A percentile compares a stretch with the other conserved stretches of the same genome.
Conservation (phyloP, 2,888 invertebrate species). For the Bembecia ichneumoniformis region DNA sequence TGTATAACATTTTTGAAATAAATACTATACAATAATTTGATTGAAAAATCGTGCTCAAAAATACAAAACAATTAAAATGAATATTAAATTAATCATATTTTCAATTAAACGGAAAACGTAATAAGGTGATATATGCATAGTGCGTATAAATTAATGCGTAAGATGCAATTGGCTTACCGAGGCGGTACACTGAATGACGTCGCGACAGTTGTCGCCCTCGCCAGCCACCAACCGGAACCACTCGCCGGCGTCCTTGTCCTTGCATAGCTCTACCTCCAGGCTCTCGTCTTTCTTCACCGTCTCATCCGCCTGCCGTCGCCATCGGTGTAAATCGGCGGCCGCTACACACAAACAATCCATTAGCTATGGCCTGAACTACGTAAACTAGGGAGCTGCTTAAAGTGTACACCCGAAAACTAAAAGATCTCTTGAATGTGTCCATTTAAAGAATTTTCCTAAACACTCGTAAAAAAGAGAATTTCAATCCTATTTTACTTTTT, state of each 20-base stretch:
- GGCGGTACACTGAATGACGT: conserved; percentile 95
- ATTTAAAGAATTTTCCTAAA: no score
- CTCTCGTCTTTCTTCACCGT: conserved; percentile 85
- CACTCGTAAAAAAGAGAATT: no score
- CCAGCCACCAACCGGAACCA: conserved; percentile 93
- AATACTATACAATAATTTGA: no score
- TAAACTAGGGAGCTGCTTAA: no score
- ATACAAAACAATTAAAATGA: no score
- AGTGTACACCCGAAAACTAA: no score
- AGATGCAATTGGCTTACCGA: conserved; percentile 75
- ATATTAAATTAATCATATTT: no score
- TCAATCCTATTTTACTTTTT: no score
- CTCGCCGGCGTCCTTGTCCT: conserved; percentile 95
- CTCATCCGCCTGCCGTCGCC: conserved; percentile 79
- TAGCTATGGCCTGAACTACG: no score
- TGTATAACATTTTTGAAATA: no score
- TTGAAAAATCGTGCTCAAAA: no score
- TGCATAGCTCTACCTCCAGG: conserved; percentile 90
- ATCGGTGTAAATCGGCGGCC: conserved; percentile 68
- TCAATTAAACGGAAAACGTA: neutral
- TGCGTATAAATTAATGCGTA: conserved; percentile 19
- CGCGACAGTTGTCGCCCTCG: conserved; percentile 93
- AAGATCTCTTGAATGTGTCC: no score
- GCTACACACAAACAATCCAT: conserved; percentile 20
- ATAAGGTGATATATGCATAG: neutral